phyloP scores from a whole-genome alignment of 2,888 invertebrate species.

The Brachyptera putata region DNA sequence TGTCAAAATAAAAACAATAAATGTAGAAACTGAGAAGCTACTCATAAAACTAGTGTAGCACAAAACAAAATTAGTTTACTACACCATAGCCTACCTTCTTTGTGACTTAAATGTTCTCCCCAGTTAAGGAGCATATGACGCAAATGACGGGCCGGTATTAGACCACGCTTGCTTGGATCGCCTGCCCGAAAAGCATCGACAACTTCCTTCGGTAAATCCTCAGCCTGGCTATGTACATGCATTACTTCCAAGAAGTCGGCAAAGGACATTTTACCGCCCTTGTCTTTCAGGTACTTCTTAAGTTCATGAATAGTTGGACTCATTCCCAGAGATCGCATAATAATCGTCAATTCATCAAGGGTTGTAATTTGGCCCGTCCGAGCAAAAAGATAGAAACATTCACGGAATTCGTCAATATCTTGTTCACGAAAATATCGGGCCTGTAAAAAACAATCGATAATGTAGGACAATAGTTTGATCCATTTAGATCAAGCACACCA shows the following conservation, averaged over 20 bases:
- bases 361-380: slow-evolving; percentile 83
- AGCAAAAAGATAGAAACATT: slow-evolving; percentile 94
- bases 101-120: slow-evolving; percentile 77
- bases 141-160: slow-evolving; percentile 76
- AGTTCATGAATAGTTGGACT: slow-evolving; percentile 91
- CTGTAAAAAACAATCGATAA: slow-evolving; percentile 51
- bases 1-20: slow-evolving; percentile 31
- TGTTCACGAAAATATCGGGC: slow-evolving; percentile 91
- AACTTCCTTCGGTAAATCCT: slow-evolving; percentile 78
- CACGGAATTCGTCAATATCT: slow-evolving; percentile 94
- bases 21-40: background rate
- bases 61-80: background rate
- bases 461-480: background rate
- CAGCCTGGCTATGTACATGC: slow-evolving; percentile 83
- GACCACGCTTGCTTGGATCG: slow-evolving; percentile 67
- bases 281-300: slow-evolving; percentile 73
- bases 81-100: slow-evolving; percentile 52
- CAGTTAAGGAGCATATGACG: slow-evolving; percentile 82
- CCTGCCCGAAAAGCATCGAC: slow-evolving; percentile 86
- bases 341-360: slow-evolving; percentile 84
- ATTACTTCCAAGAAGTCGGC: slow-evolving; percentile 93
- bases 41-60: too few species aligned
- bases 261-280: slow-evolving; percentile 86
- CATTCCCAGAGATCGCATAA: slow-evolving; percentile 91
- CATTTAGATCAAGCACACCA: too few species aligned